Evolutionary conservation across 2,797 vertebrate species (phyloP).

Genomic region (Allochrocebus solatus): DNA sequence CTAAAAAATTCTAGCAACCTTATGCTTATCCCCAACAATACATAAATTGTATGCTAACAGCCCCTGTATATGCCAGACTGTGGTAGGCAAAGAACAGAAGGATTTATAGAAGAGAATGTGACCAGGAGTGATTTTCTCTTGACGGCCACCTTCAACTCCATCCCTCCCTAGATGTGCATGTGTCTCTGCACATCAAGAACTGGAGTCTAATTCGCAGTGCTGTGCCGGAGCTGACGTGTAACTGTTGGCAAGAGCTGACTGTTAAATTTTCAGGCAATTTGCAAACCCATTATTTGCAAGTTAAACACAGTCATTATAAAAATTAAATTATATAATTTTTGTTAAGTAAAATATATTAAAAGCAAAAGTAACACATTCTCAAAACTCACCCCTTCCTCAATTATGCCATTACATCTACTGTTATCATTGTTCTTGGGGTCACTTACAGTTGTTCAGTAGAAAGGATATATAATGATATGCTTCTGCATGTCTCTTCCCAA

Average conservation of each 20-base stretch:
- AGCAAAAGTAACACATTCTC: background rate
- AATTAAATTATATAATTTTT: background rate
- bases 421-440: background rate
- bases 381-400: background rate
- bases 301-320: conserved; percentile 26
- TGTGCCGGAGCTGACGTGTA: background rate
- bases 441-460: background rate
- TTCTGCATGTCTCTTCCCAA: background rate
- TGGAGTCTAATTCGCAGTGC: background rate
- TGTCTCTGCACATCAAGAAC: background rate
- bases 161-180: background rate
- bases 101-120: background rate
- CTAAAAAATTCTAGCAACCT: background rate
- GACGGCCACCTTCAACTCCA: background rate
- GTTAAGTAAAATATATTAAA: background rate
- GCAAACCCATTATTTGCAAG: background rate
- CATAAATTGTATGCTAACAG: background rate
- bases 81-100: background rate
- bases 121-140: background rate
- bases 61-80: background rate
- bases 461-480: background rate
- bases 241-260: background rate
- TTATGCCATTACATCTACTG: background rate
- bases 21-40: background rate
- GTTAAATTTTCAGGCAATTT: background rate